Percentiles rank a stretch among this genome's conserved stretches.
These are phyloP conservation scores for Chelidonichthys spinosus DNA, from an alignment of 2,797 vertebrate genomes.

Conservation along the genomic window DNA sequence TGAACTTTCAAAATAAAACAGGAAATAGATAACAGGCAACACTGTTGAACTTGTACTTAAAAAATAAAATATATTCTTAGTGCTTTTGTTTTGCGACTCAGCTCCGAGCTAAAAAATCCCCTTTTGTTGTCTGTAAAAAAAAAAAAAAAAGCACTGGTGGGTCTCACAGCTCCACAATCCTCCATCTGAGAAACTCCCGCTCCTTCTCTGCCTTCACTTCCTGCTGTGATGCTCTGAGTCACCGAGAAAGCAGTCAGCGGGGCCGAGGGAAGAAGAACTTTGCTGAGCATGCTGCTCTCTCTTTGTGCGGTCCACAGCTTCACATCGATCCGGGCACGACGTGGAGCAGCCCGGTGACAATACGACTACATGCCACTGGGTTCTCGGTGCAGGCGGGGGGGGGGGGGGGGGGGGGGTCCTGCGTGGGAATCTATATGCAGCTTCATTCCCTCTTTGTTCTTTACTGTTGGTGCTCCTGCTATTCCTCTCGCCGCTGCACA, in stretches of 20 bases:
- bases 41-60: not conserved
- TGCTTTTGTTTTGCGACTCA: too few relatives aligned
- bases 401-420: not conserved
- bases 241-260: not conserved
- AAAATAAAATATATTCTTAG: too few relatives aligned
- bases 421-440: not conserved
- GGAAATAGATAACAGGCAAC: not conserved
- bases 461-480: not conserved
- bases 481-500: not conserved
- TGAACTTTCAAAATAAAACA: not conserved
- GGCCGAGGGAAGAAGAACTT: not conserved
- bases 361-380: not conserved
- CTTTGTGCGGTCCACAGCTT: not conserved
- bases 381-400: not conserved
- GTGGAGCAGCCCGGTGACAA: not conserved
- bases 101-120: not conserved
- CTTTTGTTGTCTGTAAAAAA: not conserved
- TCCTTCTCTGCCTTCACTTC: not conserved
- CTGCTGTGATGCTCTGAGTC: not conserved
- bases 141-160: not conserved
- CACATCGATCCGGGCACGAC: conserved; percentile 9
- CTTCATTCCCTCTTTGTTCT: not conserved
- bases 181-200: not conserved
- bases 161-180: not conserved
- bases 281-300: conserved; percentile 10